Percentiles rank a stretch among this genome's conserved stretches.
Evolutionary conservation across 2,797 vertebrate genomes (phyloP).

Genomic region (Enteromius viviparus): DNA sequence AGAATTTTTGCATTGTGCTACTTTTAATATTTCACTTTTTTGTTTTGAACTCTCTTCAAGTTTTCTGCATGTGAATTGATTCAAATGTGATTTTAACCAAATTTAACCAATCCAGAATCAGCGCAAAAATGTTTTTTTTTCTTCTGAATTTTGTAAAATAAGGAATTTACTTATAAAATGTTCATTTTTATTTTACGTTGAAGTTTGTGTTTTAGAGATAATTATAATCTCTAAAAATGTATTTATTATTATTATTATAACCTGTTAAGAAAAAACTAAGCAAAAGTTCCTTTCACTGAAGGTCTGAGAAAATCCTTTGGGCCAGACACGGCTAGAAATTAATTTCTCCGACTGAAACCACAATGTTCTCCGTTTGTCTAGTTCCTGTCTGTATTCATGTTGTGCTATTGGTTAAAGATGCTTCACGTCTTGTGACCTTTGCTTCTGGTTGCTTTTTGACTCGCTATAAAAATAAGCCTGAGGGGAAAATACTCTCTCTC

Average conservation of each 20-base stretch:
- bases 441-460: constrained; percentile 10
- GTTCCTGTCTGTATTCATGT: neutral
- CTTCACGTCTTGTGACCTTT: constrained; percentile 45
- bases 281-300: neutral
- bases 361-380: neutral
- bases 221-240: neutral
- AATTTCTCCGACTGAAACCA: neutral
- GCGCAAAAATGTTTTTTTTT: neutral
- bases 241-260: neutral
- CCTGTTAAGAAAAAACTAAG: neutral
- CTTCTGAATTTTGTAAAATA: neutral
- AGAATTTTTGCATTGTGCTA: neutral
- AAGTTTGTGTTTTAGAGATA: neutral
- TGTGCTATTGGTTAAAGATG: constrained; percentile 6
- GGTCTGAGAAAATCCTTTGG: neutral
- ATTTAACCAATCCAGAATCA: neutral
- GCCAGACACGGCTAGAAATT: neutral
- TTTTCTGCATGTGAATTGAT: too few species aligned
- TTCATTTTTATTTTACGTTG: neutral
- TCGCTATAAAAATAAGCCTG: constrained; percentile 25
- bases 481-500: constrained; percentile 8
- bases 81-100: neutral
- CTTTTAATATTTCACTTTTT: neutral
- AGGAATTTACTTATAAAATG: neutral
- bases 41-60: neutral